A percentile compares a stretch with the other conserved stretches of the same genome.
Conservation (phyloP, 1,140 invertebrate genomes). For the Oppia nitens region DNA sequence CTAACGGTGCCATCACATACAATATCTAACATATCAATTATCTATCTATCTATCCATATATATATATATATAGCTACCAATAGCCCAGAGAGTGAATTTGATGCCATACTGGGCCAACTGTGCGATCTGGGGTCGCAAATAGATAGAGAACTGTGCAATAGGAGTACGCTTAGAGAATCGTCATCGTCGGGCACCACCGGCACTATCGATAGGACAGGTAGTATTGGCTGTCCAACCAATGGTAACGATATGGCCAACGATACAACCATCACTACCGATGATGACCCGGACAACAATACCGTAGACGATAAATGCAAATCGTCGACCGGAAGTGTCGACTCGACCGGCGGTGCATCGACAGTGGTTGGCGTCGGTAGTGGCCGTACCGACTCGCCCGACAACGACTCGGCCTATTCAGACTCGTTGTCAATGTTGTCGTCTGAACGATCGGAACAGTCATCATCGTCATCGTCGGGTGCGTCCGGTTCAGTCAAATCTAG, state of each 20-base stretch:
- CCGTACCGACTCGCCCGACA: constrained; percentile 78
- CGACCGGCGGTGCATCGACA: too few relatives aligned
- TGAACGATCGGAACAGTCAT: constrained; percentile 35
- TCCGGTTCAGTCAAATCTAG: constrained; percentile 28
- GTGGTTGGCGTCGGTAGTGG: too few relatives aligned
- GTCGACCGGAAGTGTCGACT: not conserved
- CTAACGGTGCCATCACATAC: too few relatives aligned
- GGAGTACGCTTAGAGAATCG: not conserved
- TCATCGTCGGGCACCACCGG: not conserved
- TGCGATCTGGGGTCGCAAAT: constrained; percentile 70
- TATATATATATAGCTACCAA: too few relatives aligned
- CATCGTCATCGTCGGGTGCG: constrained; percentile 62
- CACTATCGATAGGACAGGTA: not conserved
- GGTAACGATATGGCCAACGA: not conserved
- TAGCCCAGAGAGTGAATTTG: constrained; percentile 43
- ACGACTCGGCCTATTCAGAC: constrained; percentile 93
- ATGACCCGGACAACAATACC: not conserved
- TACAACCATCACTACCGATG: not conserved
- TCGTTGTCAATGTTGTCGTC: constrained; percentile 77
- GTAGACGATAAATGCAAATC: not conserved
- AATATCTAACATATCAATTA: too few relatives aligned
- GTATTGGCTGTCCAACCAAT: not conserved
- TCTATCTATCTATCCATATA: too few relatives aligned
- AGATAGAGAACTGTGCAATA: constrained; percentile 34
- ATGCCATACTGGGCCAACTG: constrained; percentile 83